These are phyloP conservation scores for Leptatherina wallacei DNA, from an alignment of 2,797 vertebrate genomes.

Conservation along the genomic window DNA sequence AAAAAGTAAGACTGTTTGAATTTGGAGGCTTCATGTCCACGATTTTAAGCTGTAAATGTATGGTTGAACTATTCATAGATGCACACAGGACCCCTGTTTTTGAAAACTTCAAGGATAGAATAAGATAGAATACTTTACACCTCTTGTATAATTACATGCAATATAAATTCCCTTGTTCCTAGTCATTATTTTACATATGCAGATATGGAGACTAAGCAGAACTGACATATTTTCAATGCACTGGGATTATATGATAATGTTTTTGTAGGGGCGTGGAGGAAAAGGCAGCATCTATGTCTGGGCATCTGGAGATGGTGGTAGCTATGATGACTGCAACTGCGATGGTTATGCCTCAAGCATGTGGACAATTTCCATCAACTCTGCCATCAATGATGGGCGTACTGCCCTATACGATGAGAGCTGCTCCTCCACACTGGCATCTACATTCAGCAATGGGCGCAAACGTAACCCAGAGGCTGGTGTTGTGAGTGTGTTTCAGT, in stretches of 20 bases:
- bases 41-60: not conserved
- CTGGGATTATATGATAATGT: slow-evolving; percentile 10
- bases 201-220: not conserved
- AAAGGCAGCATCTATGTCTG: slow-evolving; percentile 99
- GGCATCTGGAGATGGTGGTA: slow-evolving; percentile 98
- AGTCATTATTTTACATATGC: slow-evolving; percentile 11
- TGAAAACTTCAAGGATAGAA: slow-evolving; percentile 3
- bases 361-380: slow-evolving; percentile 99
- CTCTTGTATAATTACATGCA: slow-evolving; percentile 4
- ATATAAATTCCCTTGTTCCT: slow-evolving; percentile 14
- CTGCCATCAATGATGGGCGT: slow-evolving; percentile 96
- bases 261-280: slow-evolving; percentile 90
- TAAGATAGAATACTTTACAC: not conserved
- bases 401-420: slow-evolving; percentile 98
- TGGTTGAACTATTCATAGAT: slow-evolving; percentile 21
- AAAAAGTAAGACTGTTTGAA: too few species aligned
- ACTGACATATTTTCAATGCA: slow-evolving; percentile 14
- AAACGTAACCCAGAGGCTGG: slow-evolving; percentile 98
- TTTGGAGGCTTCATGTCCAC: too few species aligned
- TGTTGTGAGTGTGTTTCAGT: slow-evolving; percentile 85
- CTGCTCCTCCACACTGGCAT: slow-evolving; percentile 97
- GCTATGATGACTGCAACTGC: slow-evolving; percentile 98
- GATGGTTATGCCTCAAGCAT: slow-evolving; percentile 98
- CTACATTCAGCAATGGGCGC: slow-evolving; percentile 98
- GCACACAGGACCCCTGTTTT: slow-evolving; percentile 7